These are phyloP conservation scores for Butorides virescens DNA, from an alignment of 2,113 vertebrate species.

Conservation along the genomic window DNA sequence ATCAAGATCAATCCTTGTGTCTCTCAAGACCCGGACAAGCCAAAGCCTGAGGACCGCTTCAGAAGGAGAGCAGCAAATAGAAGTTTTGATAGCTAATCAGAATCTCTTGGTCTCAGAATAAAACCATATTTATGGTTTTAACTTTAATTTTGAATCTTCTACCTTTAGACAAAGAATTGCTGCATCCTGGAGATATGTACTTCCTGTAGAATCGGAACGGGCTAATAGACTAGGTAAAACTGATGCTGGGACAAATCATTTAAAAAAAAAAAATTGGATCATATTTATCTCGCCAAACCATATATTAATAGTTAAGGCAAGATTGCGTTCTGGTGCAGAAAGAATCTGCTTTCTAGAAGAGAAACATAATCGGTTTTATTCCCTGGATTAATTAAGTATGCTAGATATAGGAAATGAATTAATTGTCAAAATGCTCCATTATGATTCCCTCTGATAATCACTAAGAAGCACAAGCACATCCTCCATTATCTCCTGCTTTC, in stretches of 20 bases:
- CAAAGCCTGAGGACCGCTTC: neutral
- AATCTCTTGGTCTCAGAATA: neutral
- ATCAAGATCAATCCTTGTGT: neutral
- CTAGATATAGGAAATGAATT: conserved; percentile 32
- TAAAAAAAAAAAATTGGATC: neutral
- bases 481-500: neutral
- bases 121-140: neutral
- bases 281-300: neutral
- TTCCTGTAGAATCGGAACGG: neutral
- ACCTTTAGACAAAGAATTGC: neutral
- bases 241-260: neutral
- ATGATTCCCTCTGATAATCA: conserved; percentile 17
- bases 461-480: conserved; percentile 7
- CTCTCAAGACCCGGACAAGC: neutral
- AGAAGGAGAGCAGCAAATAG: neutral
- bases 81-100: neutral
- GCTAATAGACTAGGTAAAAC: neutral
- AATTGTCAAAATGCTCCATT: conserved; percentile 26
- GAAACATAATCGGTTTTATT: conserved; percentile 28
- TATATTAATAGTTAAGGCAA: neutral
- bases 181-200: neutral
- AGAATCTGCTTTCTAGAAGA: neutral
- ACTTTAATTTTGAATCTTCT: neutral
- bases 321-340: neutral
- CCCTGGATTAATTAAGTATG: conserved; percentile 25